A percentile compares a stretch with the other conserved stretches of the same genome.
These are phyloP conservation scores for Takifugu rubripes DNA, from an alignment of 2,797 vertebrate species.

Conservation along the genomic window DNA sequence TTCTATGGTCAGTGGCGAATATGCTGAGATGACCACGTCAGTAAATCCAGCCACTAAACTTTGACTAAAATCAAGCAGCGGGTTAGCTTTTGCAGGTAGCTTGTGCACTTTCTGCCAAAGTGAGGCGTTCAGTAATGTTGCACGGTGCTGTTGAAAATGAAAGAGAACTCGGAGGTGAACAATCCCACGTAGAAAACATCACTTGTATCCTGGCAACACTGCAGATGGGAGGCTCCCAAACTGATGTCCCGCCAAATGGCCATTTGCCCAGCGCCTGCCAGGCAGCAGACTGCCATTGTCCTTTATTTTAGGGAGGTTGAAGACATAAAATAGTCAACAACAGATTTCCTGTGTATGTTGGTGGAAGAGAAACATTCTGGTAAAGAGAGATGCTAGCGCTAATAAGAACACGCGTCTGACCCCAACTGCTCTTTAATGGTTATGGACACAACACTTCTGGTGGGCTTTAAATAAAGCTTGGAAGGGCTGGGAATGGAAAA, in stretches of 20 bases:
- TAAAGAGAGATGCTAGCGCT: background rate
- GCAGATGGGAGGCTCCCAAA: slow-evolving; percentile 60
- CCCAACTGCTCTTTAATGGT: background rate
- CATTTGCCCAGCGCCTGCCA: slow-evolving; percentile 64
- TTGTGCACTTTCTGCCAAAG: background rate
- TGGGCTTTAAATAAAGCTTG: background rate
- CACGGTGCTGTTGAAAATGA: slow-evolving; percentile 19
- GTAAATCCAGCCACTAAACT: too few relatives aligned
- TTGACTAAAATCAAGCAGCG: too few relatives aligned
- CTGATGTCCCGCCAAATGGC: slow-evolving; percentile 65
- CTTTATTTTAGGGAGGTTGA: slow-evolving; percentile 71
- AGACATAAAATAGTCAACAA: slow-evolving; percentile 66
- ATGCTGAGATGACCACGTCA: too few relatives aligned
- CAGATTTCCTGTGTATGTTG: slow-evolving; percentile 42
- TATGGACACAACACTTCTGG: background rate
- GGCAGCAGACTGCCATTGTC: slow-evolving; percentile 70
- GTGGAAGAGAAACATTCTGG: slow-evolving; percentile 21
- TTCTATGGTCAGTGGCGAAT: slow-evolving; percentile 13
- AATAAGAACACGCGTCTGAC: too few relatives aligned
- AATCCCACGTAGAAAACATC: slow-evolving; percentile 16
- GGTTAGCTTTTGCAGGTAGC: too few relatives aligned
- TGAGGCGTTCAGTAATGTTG: slow-evolving; percentile 9
- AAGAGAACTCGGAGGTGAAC: slow-evolving; percentile 22
- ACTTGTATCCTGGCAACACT: slow-evolving; percentile 43
- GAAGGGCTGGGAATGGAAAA: background rate